These are phyloP conservation scores for Agrilus cyanescens DNA, from an alignment of 2,888 invertebrate species.

Conservation along the genomic window DNA sequence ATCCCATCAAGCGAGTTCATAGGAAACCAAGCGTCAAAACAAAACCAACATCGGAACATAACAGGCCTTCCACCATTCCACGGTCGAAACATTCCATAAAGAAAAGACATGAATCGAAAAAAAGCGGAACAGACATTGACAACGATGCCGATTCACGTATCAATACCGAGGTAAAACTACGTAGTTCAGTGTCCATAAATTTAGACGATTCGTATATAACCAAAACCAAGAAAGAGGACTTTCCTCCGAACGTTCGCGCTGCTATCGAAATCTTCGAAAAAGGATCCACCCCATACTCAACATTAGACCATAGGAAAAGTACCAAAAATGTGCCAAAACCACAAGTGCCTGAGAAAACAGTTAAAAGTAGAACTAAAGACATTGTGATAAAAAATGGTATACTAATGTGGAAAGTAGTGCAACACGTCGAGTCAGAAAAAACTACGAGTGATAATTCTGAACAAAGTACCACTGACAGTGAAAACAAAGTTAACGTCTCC, in stretches of 20 bases:
- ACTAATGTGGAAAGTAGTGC: constrained; percentile 39
- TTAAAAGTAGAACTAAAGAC: constrained; percentile 41
- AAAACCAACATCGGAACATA: constrained; percentile 27
- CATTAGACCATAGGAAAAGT: constrained; percentile 7
- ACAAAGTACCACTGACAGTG: background rate
- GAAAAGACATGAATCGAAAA: constrained; percentile 18
- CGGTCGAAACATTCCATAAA: constrained; percentile 13
- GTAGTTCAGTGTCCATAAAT: too few relatives aligned
- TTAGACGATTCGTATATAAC: background rate
- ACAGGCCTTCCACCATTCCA: constrained; percentile 8
- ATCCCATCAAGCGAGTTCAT: constrained; percentile 33
- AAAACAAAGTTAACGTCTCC: too few relatives aligned
- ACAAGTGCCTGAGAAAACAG: constrained; percentile 49
- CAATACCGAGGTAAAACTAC: background rate
- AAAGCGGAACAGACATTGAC: constrained; percentile 15
- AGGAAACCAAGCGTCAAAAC: constrained; percentile 39
- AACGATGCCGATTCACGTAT: background rate
- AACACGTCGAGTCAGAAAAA: constrained; percentile 24
- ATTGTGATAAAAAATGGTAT: constrained; percentile 41
- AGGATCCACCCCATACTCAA: constrained; percentile 18
- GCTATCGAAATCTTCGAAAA: constrained; percentile 33
- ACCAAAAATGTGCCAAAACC: constrained; percentile 40
- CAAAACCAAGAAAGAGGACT: constrained; percentile 7
- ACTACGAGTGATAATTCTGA: background rate
- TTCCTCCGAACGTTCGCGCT: constrained; percentile 22